Base-by-base conservation (phyloP, 2,797 vertebrate genomes). In the Clamator glandarius region DNA sequence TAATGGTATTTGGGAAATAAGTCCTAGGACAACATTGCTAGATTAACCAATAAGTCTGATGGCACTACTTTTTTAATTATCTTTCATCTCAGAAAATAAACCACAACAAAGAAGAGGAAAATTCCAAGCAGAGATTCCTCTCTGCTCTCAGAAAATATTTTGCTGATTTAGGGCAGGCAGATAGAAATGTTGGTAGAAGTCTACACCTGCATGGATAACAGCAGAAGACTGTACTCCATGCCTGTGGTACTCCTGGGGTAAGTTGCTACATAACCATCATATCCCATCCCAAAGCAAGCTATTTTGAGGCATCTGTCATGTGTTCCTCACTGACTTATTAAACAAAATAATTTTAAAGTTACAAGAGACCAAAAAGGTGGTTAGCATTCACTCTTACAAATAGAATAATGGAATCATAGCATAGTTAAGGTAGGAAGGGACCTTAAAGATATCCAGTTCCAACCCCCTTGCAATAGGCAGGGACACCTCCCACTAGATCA, bases 1-100 rank as follows among this genome's bases (percentile, higher is more conserved):
- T 74, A 24, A 25, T 90, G 76, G 69, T 61, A 52, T 77, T 86
- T 86, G 50, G 62, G 74, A 92, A 93, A 92, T 81, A 70, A 90
- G 29, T 57, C 23, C 80, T 59, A 54, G 50, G 61, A 66, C 86
- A 92, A 75, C 44, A 52, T 36, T 68, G 11, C 5, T 48, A 36
- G 42, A 73, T 79, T 91, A 61, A 68, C 17, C 86, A 94, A 58
- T 76, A 84, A 25, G 44, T 68, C 64, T 15, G 25, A 31, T 0
- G 2, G 24, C 44, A 61, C 17, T 25, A 58, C 31, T n/a, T n/a
- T n/a, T 80, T 68, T 5, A 87, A 66, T 76, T 73, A 54, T 24
- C 23, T 87, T 78, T 51, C 33, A 54, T 84, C 23, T 84, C 19
- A 69, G 35, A 82, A 94, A 93, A 82, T 42, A 50, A 2, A 59